These are phyloP conservation scores for Syngnathus floridae DNA, from an alignment of 2,113 vertebrate species.

Conservation along the genomic window DNA sequence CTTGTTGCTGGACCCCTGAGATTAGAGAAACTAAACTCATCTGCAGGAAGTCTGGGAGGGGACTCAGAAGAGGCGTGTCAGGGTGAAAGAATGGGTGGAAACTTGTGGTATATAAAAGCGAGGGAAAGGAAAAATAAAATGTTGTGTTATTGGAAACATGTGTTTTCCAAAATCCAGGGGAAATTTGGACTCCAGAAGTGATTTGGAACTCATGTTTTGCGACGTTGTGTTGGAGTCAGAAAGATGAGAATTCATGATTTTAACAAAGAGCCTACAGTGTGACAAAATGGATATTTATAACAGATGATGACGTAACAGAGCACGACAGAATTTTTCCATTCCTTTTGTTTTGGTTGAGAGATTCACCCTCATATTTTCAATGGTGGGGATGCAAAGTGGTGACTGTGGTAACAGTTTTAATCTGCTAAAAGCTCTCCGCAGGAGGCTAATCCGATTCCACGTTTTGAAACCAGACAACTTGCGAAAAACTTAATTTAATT, in stretches of 20 bases:
- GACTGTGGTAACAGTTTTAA: slow-evolving; percentile 8
- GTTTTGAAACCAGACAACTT: not conserved
- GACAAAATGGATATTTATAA: slow-evolving; percentile 11
- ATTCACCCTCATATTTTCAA: not conserved
- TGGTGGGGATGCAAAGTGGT: not conserved
- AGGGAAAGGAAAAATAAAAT: not conserved
- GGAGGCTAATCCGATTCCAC: slow-evolving; percentile 14
- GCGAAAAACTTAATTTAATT: slow-evolving; percentile 1
- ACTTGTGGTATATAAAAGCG: not conserved
- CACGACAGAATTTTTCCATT: slow-evolving; percentile 38
- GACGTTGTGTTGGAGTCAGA: not conserved
- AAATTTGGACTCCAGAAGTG: not conserved
- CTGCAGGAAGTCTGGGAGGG: not conserved
- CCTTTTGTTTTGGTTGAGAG: not conserved
- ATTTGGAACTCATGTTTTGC: not conserved
- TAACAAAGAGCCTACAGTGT: slow-evolving; percentile 30
- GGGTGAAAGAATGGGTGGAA: slow-evolving; percentile 10
- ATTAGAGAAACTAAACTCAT: not conserved
- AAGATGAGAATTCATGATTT: not conserved
- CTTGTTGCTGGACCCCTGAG: not conserved
- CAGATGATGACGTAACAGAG: slow-evolving; percentile 7
- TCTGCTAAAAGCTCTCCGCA: slow-evolving; percentile 14
- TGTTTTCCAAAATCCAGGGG: slow-evolving; percentile 26
- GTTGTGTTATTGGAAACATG: slow-evolving; percentile 31
- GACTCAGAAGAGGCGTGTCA: slow-evolving; percentile 3